A percentile compares a stretch with the other conserved stretches of the same genome.
Conservation (phyloP, 2,113 vertebrate genomes). For the Bufo bufo region DNA sequence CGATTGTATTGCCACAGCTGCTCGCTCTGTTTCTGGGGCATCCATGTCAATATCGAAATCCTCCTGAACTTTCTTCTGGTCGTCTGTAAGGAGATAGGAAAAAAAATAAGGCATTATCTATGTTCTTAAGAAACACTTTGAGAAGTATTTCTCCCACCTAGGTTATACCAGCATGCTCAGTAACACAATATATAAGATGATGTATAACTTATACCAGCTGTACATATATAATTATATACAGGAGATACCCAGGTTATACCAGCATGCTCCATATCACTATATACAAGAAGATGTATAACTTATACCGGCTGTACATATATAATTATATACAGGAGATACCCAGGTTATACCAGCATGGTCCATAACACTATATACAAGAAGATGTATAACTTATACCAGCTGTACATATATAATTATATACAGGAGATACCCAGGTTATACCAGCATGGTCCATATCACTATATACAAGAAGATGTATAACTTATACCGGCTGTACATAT, state of each 20-base stretch:
- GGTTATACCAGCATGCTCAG: not conserved
- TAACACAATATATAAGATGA: not conserved
- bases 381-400: too few species aligned
- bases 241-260: not conserved
- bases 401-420: too few species aligned
- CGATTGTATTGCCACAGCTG: conserved; percentile 91
- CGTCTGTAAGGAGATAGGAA: conserved; percentile 72
- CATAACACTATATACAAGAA: too few species aligned
- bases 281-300: not conserved
- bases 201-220: too few species aligned
- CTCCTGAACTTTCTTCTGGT: conserved; percentile 87
- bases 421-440: too few species aligned
- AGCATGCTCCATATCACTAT: not conserved
- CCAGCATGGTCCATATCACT: too few species aligned
- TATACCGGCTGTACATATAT: too few species aligned
- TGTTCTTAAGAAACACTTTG: too few species aligned
- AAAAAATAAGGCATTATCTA: not conserved
- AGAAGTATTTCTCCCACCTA: not conserved
- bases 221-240: not conserved
- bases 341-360: not conserved
- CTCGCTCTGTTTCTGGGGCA: conserved; percentile 79
- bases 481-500: too few species aligned
- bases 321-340: not conserved
- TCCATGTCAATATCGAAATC: conserved; percentile 98
- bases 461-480: too few species aligned